Base-by-base conservation (phyloP, 2,113 vertebrate genomes). In the Apus apus region DNA sequence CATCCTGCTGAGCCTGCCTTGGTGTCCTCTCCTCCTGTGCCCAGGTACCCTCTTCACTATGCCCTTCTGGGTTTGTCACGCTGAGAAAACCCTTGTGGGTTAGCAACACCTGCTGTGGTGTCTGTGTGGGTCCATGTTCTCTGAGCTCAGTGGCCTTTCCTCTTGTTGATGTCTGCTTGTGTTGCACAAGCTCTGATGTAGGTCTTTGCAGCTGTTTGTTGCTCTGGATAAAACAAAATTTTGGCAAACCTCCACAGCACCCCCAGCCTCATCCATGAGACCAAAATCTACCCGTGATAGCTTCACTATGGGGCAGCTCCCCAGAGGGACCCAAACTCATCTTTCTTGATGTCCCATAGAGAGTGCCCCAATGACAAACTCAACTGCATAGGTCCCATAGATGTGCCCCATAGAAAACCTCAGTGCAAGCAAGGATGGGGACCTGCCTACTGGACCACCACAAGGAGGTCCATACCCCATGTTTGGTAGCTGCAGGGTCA, bases 41-140 rank as follows among this genome's bases (percentile, higher is more conserved):
- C 43, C 61, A 62, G 14, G 36, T 54, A 13, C 23, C 7, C 46
- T 25, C n/a, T 73, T 71, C 14, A 7, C 26, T 65, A 11, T 4
- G 2, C 70, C 53, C 51, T 74, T 75, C 45, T 57, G 45, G 22
- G 17, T 57, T 78, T 4, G 5, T 26, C 26, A 13, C 36, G 68
- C 53, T 34, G 23, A 82, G 70, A n/a, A 10, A 26, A 60, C 5
- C 14, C 23, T 83, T 34, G 36, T 76, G 36, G 32, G 53, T 68
- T 74, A 65, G 1, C 2, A 53, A 77, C 0, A 1, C 56, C 22
- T 61, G 29, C 25, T 0, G 1, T 89, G 60, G 19, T 40, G n/a
- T 77, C 43, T 45, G 13, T 45, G 36, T 57, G 34, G 21, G n/a
- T 48, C 51, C 2, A 2, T 0, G 3, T 61, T 50, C 71, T 76